A percentile compares a stretch with the other conserved stretches of the same genome.
Conservation (phyloP, 2,888 invertebrate species). For the Aleiodes leptofemur region DNA sequence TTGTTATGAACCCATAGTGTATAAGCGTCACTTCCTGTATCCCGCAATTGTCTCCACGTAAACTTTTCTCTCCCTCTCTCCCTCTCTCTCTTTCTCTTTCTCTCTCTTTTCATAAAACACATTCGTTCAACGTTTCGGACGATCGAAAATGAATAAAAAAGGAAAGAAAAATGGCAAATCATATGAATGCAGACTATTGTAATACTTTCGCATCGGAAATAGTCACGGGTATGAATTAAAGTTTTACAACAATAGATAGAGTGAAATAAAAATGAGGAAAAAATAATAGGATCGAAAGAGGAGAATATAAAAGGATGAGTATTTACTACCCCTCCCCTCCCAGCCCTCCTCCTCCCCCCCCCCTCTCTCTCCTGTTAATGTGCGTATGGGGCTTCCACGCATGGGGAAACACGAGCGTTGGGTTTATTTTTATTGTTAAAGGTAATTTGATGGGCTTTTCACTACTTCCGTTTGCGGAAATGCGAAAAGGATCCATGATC, state of each 20-base stretch:
- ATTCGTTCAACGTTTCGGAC: constrained; percentile 28
- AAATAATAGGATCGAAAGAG: constrained; percentile 46
- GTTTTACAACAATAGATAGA: constrained; percentile 50
- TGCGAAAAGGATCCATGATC: no score
- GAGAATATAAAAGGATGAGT: constrained; percentile 9
- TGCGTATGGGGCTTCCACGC: not conserved
- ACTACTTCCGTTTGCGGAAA: not conserved
- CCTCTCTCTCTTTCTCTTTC: constrained; percentile 24
- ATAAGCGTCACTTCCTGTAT: constrained; percentile 57
- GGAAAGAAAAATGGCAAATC: constrained; percentile 4
- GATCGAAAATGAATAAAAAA: constrained; percentile 47
- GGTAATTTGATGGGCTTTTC: constrained; percentile 2
- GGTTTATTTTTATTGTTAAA: constrained; percentile 17
- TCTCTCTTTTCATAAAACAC: constrained; percentile 26
- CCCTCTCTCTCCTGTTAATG: not conserved
- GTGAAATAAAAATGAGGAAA: constrained; percentile 44
- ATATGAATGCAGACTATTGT: constrained; percentile 29
- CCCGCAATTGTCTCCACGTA: constrained; percentile 55
- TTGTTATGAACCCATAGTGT: constrained; percentile 47
- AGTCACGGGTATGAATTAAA: constrained; percentile 57
- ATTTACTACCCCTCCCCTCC: not conserved
- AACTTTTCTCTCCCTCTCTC: constrained; percentile 27
- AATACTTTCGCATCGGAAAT: constrained; percentile 50
- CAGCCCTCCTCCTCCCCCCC: no score
- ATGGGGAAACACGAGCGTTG: constrained; percentile 12